Conservation (phyloP, 2,113 vertebrate genomes). For the Heterochromis multidens region DNA sequence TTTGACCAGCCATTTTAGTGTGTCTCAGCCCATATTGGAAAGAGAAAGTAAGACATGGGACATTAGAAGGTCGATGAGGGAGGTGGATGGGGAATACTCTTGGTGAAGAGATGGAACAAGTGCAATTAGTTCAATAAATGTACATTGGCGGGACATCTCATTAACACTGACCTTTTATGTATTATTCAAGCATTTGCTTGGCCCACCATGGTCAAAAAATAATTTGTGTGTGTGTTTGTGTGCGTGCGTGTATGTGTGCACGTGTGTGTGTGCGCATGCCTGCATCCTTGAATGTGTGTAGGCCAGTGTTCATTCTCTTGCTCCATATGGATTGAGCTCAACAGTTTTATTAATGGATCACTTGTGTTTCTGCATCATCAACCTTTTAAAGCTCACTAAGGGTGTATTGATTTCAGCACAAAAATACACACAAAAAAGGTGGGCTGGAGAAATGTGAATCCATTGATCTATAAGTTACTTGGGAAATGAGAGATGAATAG, state of each 20-base stretch:
- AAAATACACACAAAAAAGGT: constrained; percentile 42
- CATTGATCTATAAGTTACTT: constrained; percentile 29
- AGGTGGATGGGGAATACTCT: background rate
- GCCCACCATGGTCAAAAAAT: background rate
- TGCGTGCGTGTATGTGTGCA: background rate
- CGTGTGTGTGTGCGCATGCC: background rate
- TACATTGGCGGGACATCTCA: constrained; percentile 28
- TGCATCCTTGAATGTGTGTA: background rate
- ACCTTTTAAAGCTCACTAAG: constrained; percentile 50
- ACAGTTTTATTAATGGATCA: constrained; percentile 67
- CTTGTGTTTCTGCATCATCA: constrained; percentile 63
- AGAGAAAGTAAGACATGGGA: background rate
- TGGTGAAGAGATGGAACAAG: constrained; percentile 13
- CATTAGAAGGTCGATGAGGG: background rate
- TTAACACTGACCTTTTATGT: constrained; percentile 51
- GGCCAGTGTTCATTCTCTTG: constrained; percentile 12
- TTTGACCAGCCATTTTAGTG: background rate
- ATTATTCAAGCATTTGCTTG: constrained; percentile 36
- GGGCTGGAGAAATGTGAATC: constrained; percentile 23
- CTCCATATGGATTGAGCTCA: constrained; percentile 29
- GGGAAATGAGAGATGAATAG: constrained; percentile 38
- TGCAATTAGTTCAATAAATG: constrained; percentile 48
- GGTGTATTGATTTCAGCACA: constrained; percentile 40
- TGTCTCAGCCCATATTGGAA: background rate
- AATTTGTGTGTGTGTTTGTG: background rate